Evolutionary conservation across 2,113 vertebrate species (phyloP).

Genomic region (Amblyornis subalaris): DNA sequence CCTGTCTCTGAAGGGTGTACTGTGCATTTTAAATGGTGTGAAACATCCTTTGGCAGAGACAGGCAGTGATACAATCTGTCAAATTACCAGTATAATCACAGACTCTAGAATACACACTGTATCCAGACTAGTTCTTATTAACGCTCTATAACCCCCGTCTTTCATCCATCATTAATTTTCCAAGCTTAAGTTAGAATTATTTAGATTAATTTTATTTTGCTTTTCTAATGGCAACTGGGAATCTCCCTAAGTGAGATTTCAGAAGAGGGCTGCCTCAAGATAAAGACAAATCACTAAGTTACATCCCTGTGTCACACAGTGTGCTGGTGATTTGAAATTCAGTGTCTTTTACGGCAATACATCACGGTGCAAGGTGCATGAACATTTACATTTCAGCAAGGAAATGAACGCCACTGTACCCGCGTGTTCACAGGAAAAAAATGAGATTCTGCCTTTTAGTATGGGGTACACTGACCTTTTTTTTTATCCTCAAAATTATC

Average conservation of each 20-base stretch:
- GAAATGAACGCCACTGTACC: neutral
- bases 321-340: slow-evolving; percentile 13
- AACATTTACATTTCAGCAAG: neutral
- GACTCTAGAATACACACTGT: neutral
- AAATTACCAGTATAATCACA: slow-evolving; percentile 35
- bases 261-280: slow-evolving; percentile 11
- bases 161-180: slow-evolving; percentile 42
- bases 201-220: slow-evolving; percentile 48
- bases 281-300: slow-evolving; percentile 9
- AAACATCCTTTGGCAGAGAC: slow-evolving; percentile 53
- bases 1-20: slow-evolving; percentile 28
- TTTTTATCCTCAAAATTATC: neutral
- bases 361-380: neutral
- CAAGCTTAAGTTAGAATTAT: slow-evolving; percentile 24
- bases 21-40: slow-evolving; percentile 50
- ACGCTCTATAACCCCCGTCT: neutral
- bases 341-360: neutral
- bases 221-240: slow-evolving; percentile 34
- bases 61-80: slow-evolving; percentile 36
- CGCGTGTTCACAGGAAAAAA: neutral
- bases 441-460: neutral
- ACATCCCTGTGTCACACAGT: neutral
- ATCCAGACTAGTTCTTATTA: slow-evolving; percentile 18
- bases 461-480: neutral
- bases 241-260: slow-evolving; percentile 15